Evolutionary conservation across 1,140 invertebrate species (phyloP), one percentile per base, ranked within the genome.

Genomic region (Hermetia illucens): DNA sequence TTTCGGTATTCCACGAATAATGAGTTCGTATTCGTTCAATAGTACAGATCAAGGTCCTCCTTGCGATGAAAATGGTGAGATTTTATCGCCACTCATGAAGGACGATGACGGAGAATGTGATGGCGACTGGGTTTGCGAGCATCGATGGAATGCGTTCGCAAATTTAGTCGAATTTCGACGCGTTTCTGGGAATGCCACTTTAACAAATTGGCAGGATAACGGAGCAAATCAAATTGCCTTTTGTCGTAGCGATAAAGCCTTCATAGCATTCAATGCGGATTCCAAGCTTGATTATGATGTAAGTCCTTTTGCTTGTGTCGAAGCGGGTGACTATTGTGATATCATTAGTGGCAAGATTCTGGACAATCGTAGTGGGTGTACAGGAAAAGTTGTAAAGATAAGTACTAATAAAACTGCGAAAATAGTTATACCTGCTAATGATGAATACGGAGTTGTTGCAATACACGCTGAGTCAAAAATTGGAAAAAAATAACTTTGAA

Each of bases 41-140:
- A 24, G 20, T 10, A 4, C 50, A 10, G 61, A 68, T 39, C 51
- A 62, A 40, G 75, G 55, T 40, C 77, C 78, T 8, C 77, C 78
- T 3, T 43, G 57, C 10, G 65, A 75, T 48, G 34, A 35, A 1
- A 44, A 70, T 2, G 30, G 21, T 6, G 18, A 34, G 10, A 40
- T 38, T 32, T 13, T 36, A 16, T 39, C 38, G 64, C 81, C 82
- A 5, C 79, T 80, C 5, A 80, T 81, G 3, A 57, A 68, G 44
- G 69, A 81, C 50, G 43, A 40, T 3, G 54, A 71, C 38, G 73
- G 68, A 8, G 66, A 61, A 3, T 86, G 82, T 47, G 64, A 58
- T 2, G 70, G 71, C 42, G 83, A 82, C 3, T 92, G 84, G 83
- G 65, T 89, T 0, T 92, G 88, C 52, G 87, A 93, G 57, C 87